Evolutionary conservation across 2,113 vertebrate species (phyloP), one percentile per base, ranked within the genome.

Genomic region (Odontesthes bonariensis): DNA sequence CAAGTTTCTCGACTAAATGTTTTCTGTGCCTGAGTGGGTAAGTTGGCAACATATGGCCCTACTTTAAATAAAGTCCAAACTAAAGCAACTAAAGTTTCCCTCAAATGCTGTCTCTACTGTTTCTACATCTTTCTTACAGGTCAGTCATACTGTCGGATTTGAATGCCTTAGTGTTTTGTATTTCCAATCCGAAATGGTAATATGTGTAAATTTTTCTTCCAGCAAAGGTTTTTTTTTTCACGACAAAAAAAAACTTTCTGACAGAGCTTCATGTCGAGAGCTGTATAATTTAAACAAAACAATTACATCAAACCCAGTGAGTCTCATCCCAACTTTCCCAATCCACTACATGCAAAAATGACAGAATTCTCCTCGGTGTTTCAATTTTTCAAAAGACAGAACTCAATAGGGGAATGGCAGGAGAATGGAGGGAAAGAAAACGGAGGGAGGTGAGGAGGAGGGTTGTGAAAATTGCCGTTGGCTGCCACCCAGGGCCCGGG

Each of bases 401-500:
- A 75, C 72, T 77, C 82, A 83, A 72, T 73, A 66, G 78, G 61
- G 76, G 73, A 90, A 88, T 73, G 75, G 73, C 38, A 77, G 78
- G 87, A 82, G 82, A 92, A 87, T 79, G 85, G 81, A 86, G 86
- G 90, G 88, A 82, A 83, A 82, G 82, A 79, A 82, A 86, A 60
- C 19, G 86, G 76, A 88, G 89, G 86, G 89, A 89, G 89, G 88
- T 84, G 83, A 90, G 87, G 88, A 89, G 85, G 77, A 89, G 89
- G 87, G 88, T 90, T 91, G 90, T 84, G 90, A 90, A 93, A 94
- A 94, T 92, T 93, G 92, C 91, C 85, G 7, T 86, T 94, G 94
- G 93, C 93, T 83, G 88, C 90, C 76, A 90, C 93, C 94, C 92
- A 94, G 92, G 93, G 91, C 93, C 88, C 91, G 82, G 92, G 92